Evolutionary conservation across 2,797 vertebrate genomes (phyloP), one percentile per base, ranked within the genome.

Genomic region (Furcifer pardalis): DNA sequence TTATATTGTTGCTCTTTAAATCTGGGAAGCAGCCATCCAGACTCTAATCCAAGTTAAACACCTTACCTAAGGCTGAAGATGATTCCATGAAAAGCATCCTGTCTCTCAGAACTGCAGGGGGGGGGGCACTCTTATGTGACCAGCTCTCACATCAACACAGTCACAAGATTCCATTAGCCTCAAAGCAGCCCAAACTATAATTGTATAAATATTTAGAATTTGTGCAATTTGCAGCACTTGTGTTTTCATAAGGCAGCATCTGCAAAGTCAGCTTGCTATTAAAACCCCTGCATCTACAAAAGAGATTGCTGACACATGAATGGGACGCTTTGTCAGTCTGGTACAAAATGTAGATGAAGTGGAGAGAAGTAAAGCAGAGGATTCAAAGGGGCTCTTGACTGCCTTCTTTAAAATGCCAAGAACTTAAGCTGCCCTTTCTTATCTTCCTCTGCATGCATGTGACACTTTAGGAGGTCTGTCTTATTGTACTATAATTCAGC

Each of bases 341-440:
- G 92, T 93, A 93, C 90, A 92, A 92, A 95, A 95, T 95, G 96
- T 93, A 95, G 95, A 96, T 95, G 94, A 94, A 94, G 82, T 78
- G 82, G 87, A 79, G 66, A 79, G 76, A 93, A 93, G 89, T 92
- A 94, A 95, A 93, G 80, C 71, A 89, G 88, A 81, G 87, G 91
- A 96, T 96, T 95, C 94, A 96, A 95, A 96, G 91, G 90, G 87
- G 94, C 95, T 95, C 94, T 94, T 95, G 93, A 96, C 94, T 94
- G 94, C 94, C 93, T 94, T 91, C 94, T 95, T 95, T 95, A 94
- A 96, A 96, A 96, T 94, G 94, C 95, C 95, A 96, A 91, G 93
- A 96, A 95, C 92, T 95, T 96, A 96, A 95, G 92, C 92, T 96
- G 91, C 91, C 93, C 94, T 96, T 95, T 96, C 94, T 96, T 96